These are phyloP conservation scores for Ptychadena robeensis DNA, from an alignment of 2,797 vertebrate species.

Conservation along the genomic window DNA sequence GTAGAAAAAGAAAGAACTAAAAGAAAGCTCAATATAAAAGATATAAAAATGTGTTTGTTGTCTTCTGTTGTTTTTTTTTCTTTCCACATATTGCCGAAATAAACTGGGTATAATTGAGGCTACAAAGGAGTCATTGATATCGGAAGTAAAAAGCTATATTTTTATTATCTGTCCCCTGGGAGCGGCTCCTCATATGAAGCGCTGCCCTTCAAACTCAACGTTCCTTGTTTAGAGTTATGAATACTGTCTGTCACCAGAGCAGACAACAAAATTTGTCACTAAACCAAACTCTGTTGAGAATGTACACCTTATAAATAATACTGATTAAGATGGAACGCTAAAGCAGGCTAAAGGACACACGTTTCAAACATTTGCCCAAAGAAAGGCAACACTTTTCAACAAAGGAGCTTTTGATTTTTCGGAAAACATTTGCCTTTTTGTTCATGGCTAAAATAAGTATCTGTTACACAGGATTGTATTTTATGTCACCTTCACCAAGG, in stretches of 20 bases:
- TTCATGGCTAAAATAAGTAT: background rate
- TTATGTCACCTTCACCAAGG: no score
- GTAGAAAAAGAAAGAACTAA: background rate
- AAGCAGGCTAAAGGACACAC: slow-evolving; percentile 52
- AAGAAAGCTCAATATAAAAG: background rate
- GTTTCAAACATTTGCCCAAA: slow-evolving; percentile 19
- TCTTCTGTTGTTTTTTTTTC: background rate
- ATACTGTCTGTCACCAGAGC: slow-evolving; percentile 40
- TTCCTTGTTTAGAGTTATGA: slow-evolving; percentile 52
- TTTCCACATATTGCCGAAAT: slow-evolving; percentile 20
- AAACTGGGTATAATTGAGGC: slow-evolving; percentile 12
- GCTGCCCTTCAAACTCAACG: slow-evolving; percentile 40
- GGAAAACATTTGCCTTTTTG: background rate
- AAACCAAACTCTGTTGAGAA: slow-evolving; percentile 48
- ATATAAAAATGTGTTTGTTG: slow-evolving; percentile 7
- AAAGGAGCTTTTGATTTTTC: no score
- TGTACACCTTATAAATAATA: slow-evolving; percentile 58
- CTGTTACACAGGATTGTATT: no score
- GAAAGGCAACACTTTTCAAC: background rate
- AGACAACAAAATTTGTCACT: slow-evolving; percentile 41
- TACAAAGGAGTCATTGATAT: slow-evolving; percentile 36
- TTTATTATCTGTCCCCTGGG: slow-evolving; percentile 34
- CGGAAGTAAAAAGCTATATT: slow-evolving; percentile 29
- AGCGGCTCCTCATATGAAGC: slow-evolving; percentile 39
- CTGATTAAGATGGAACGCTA: slow-evolving; percentile 53